Base-by-base conservation (phyloP, 2,113 vertebrate genomes). In the Nothoprocta perdicaria region DNA sequence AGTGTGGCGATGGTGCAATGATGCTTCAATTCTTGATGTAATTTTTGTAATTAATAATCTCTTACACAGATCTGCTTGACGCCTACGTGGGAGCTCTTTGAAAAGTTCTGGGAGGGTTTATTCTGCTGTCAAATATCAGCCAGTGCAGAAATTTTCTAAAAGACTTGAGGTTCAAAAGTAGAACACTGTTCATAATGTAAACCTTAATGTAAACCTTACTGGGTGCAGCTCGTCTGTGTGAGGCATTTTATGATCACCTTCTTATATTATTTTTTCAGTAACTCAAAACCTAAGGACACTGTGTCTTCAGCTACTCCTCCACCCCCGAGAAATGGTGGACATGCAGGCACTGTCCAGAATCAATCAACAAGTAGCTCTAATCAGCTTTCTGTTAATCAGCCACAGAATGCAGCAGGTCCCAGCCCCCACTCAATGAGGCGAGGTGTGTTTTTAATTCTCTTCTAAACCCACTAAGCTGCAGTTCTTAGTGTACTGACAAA, bases 381-480 rank as follows among this genome's bases (percentile, higher is more conserved):
- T 40, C 98, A 98, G 96, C 97, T 98, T 67, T 94, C 94, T 0
- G 89, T 95, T 3, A 97, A 89, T 89, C 95, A 94, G 31, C 80
- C 97, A 1, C 98, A 97, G 77, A 92, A 91, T 3, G 96, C 98
- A 4, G 96, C 98, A 14, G 98, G 98, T 17, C 98, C 98, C 41
- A 99, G 99, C 94, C 99, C 99, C 31, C 98, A 99, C 17, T 95
- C 98, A 21, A 79, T 98, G 82, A 98, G 98, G 91, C 97, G 98
- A 98, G 99, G 99, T 99, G 69, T 97, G 96, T 61, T 22, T 78
- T 87, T 38, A 11, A 1, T 41, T 50, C 71, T 7, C 2, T 38
- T 83, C 41, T 24, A 57, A 14, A 48, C 31, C 27, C 8, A 0
- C 22, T 55, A 1, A 7, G 6, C 58, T 53, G 62, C 52, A 17